These are phyloP conservation scores for sheep (Ovis aries) DNA, from an alignment of 2,113 vertebrate species.

Conservation along the genomic window DNA sequence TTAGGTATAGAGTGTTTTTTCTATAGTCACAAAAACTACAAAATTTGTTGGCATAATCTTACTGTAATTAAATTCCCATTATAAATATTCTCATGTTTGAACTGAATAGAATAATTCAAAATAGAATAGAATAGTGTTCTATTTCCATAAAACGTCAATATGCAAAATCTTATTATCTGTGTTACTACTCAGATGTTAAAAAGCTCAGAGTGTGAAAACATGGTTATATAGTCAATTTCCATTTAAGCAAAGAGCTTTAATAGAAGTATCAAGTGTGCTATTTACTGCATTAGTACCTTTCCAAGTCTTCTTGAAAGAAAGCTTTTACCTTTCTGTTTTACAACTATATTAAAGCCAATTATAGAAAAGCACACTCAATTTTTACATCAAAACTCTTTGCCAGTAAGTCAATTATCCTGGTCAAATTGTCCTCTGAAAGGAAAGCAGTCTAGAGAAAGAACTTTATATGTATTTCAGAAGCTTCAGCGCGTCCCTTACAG, in stretches of 20 bases:
- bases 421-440: not conserved
- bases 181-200: constrained; percentile 42
- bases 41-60: constrained; percentile 48
- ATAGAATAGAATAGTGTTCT: not conserved
- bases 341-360: constrained; percentile 9
- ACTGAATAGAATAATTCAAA: not conserved
- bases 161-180: constrained; percentile 47
- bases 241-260: constrained; percentile 49
- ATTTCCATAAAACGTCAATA: constrained; percentile 42
- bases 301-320: constrained; percentile 19
- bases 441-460: not conserved
- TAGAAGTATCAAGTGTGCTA: constrained; percentile 33
- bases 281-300: constrained; percentile 46
- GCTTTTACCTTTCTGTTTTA: constrained; percentile 28
- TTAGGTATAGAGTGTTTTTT: constrained; percentile 19
- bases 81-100: constrained; percentile 43
- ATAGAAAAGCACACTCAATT: not conserved
- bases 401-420: not conserved
- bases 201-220: constrained; percentile 41
- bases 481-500: accelerated
- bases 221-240: constrained; percentile 52
- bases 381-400: not conserved
- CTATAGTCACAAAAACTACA: not conserved
- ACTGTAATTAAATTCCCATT: constrained; percentile 59
- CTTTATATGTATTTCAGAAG: not conserved